Base-by-base conservation (phyloP, 2,888 invertebrate species). In the Nemotelus nigrinus region DNA sequence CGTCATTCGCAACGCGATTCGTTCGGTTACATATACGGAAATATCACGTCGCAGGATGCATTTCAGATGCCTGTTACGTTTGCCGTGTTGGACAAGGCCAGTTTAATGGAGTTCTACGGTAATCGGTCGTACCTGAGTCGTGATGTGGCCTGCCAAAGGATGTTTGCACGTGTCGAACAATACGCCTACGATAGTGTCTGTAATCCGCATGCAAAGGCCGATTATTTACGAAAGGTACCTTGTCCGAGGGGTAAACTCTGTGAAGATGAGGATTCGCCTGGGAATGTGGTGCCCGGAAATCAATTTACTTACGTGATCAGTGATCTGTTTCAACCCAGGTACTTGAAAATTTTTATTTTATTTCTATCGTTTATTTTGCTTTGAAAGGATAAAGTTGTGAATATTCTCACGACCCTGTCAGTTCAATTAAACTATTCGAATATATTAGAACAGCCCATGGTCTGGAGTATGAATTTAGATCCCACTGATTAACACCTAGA, bases 271-370 rank as follows among this genome's bases (percentile, higher is more conserved):
- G 96, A 95, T 86, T 90, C 92, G 78, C 91, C 94, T 44, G 90
- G 90, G 86, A 94, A 95, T 90, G 96, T 98, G 2, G 90, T 98
- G 8, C 92, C 92, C 82, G 93, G 92, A 70, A 92, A 94, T 87
- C 98, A 99, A 88, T 97, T 99, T 86, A 98, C 98, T 0, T 98
- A 96, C 88, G 93, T 94, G 80, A 94, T 99, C 79, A 93, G 95
- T 85, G 95, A 98, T 87, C 91, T 93, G 79, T 92, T 93, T 82
- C 94, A 96, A 85, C 97, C 98, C 78, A 94, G 96, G 95, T 96
- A 89, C 83, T 80, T 64, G 48, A 41, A 68, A 1, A 55, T 2
- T 70, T 39, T 44, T 77, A 53, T 77, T 25, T 25, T 25, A 25
- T 25, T 25, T 25, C 25, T 5, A 10, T 50, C 25, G 45, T 50